phyloP scores from a whole-genome alignment of 1,140 invertebrate genomes.

The Oryzaephilus surinamensis region DNA sequence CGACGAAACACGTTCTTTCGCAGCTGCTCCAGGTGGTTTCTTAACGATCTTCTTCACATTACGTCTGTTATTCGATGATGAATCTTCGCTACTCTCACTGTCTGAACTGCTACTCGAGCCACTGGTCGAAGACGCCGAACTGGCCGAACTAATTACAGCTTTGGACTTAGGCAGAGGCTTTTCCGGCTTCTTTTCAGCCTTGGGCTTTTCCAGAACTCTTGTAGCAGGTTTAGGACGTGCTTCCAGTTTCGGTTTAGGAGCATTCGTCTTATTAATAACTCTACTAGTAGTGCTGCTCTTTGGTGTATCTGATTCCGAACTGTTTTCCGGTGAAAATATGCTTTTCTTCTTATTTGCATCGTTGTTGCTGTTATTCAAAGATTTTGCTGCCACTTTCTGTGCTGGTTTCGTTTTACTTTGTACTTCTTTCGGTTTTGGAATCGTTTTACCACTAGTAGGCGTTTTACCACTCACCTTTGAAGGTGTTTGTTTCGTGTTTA shows the following conservation, averaged over 20 bases:
- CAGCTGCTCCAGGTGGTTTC: slow-evolving; percentile 26
- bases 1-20: slow-evolving; percentile 9
- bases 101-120: slow-evolving; percentile 33
- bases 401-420: slow-evolving; percentile 17
- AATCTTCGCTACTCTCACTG: slow-evolving; percentile 33
- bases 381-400: slow-evolving; percentile 16
- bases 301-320: slow-evolving; percentile 66
- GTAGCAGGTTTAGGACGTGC: slow-evolving; percentile 31
- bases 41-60: slow-evolving; percentile 34
- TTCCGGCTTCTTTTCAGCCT: slow-evolving; percentile 27
- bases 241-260: slow-evolving; percentile 17
- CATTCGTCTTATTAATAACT: slow-evolving; percentile 17
- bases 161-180: slow-evolving; percentile 34
- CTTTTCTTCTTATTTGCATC: slow-evolving; percentile 64
- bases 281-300: slow-evolving; percentile 15
- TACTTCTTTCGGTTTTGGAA: slow-evolving; percentile 12
- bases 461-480: slow-evolving; percentile 7
- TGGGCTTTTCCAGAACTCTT: slow-evolving; percentile 27
- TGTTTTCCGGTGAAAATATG: slow-evolving; percentile 73
- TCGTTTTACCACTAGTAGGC: slow-evolving; percentile 1
- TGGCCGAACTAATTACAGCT: slow-evolving; percentile 35
- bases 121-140: slow-evolving; percentile 35
- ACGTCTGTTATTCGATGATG: slow-evolving; percentile 24
- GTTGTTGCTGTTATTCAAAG: slow-evolving; percentile 26
- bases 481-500: slow-evolving; percentile 11